phyloP scores from a whole-genome alignment of 2,888 invertebrate species.

The Globia sparganii region DNA sequence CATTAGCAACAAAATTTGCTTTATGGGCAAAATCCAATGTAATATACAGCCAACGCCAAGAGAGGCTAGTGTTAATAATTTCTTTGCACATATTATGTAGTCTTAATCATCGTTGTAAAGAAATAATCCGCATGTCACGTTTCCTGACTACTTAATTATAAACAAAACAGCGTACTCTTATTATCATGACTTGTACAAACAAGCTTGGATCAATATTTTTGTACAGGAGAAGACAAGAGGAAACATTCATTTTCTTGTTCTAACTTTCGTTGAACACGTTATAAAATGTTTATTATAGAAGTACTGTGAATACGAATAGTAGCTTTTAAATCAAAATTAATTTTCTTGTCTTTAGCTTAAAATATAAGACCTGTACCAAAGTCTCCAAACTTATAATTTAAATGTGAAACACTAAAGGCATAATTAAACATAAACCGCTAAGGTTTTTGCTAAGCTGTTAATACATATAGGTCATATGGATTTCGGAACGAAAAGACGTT shows the following conservation, averaged over 20 bases:
- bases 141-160: constrained; percentile 64
- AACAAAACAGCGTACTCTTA: constrained; percentile 65
- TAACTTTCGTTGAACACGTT: constrained; percentile 30
- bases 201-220: constrained; percentile 77
- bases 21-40: constrained; percentile 10
- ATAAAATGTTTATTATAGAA: constrained; percentile 11
- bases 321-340: neutral
- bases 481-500: constrained; percentile 11
- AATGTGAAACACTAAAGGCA: neutral
- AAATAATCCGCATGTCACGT: constrained; percentile 61
- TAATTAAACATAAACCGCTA: neutral
- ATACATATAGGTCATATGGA: neutral
- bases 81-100: constrained; percentile 19
- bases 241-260: constrained; percentile 31
- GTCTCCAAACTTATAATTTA: neutral
- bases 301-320: neutral
- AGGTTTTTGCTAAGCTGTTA: neutral
- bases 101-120: constrained; percentile 41
- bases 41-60: constrained; percentile 9
- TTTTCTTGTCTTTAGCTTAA: neutral
- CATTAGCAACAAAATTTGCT: constrained; percentile 11
- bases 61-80: constrained; percentile 40
- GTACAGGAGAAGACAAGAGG: constrained; percentile 51
- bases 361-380: neutral
- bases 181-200: constrained; percentile 71